phyloP scores from a whole-genome alignment of 2,888 invertebrate species.

The Harmothoe impar region DNA sequence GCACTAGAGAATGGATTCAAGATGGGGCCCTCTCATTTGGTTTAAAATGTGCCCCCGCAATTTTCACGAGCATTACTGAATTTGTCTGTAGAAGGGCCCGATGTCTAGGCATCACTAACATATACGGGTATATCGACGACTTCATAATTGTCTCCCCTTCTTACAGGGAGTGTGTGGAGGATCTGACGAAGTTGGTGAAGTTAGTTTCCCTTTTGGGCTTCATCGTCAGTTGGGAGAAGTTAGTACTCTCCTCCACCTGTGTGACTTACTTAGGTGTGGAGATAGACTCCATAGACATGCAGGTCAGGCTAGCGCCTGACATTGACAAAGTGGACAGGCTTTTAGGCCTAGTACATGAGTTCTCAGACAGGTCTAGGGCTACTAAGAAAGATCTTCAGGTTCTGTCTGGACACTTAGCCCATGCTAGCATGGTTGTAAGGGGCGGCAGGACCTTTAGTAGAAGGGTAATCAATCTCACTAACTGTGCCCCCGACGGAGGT shows the following conservation, averaged over 20 bases:
- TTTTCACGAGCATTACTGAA: background rate
- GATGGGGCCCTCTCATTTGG: background rate
- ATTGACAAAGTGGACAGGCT: background rate
- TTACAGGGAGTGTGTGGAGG: background rate
- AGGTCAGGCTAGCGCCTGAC: background rate
- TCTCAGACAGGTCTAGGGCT: background rate
- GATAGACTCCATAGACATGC: background rate
- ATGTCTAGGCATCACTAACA: background rate
- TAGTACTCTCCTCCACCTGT: background rate
- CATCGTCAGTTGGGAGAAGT: background rate
- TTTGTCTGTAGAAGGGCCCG: background rate
- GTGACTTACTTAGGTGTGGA: background rate
- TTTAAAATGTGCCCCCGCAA: no score
- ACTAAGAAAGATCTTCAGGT: background rate
- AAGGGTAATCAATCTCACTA: no score
- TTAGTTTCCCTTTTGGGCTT: background rate
- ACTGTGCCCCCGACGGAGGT: no score
- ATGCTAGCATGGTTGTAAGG: background rate
- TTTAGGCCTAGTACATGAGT: background rate
- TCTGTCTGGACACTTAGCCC: no score
- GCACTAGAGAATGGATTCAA: background rate
- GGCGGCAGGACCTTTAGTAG: background rate
- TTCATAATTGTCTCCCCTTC: background rate
- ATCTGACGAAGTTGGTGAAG: background rate
- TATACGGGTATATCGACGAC: background rate